Conservation (phyloP, 2,888 invertebrate genomes). For the Erpobdella octoculata region DNA sequence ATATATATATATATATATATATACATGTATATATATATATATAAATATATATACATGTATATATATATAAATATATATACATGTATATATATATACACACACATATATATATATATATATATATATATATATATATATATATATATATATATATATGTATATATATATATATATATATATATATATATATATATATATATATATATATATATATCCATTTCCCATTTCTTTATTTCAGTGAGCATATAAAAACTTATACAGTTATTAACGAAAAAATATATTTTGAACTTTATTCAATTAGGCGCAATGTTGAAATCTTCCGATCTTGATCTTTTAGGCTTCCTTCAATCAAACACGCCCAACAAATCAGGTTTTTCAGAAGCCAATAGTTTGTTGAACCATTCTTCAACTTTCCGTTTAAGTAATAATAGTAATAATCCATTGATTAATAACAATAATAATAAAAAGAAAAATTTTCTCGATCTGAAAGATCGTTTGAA, state of each 20-base stretch:
- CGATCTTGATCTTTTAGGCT: no score
- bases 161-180: neutral
- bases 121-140: neutral
- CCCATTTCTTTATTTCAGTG: neutral
- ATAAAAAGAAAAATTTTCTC: no score
- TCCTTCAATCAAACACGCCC: no score
- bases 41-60: conserved; percentile 6
- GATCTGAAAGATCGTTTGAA: no score
- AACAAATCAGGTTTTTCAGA: no score
- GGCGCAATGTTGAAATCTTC: no score
- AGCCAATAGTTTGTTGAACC: no score
- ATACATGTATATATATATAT: conserved; percentile 9
- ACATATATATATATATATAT: neutral
- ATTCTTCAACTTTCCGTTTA: no score
- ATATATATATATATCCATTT: neutral
- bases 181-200: neutral
- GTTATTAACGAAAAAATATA: neutral
- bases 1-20: conserved; percentile 9
- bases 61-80: neutral
- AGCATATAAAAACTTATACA: neutral
- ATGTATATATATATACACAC: neutral
- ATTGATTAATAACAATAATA: no score
- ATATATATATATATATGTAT: neutral
- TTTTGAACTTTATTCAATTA: neutral
- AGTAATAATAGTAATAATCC: no score